Base-by-base conservation (phyloP, 2,113 vertebrate genomes). In the Hipposideros armiger region DNA sequence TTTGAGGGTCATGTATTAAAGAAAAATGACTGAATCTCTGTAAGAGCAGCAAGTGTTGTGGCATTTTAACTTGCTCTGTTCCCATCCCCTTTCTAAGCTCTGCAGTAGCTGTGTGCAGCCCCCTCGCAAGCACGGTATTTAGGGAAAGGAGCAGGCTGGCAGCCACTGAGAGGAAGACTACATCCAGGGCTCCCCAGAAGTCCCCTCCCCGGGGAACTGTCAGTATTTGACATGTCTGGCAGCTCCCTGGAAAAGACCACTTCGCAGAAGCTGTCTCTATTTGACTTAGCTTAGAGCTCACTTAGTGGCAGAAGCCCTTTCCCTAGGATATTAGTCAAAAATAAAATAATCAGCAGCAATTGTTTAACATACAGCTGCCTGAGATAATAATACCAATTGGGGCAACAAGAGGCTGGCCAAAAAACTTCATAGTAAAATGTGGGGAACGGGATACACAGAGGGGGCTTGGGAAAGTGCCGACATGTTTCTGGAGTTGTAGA, bases 301-400 rank as follows among this genome's bases (percentile, higher is more conserved):
- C 32, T 87, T 40, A 45, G 17, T 45, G 52, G 60, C 80, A 74
- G 87, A 96, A 85, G 20, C 9, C 22, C 17, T 70, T 45, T 40
- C 4, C 13, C 42, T 66, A 7, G 32, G 45, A 86, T 76, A 26
- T 76, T 93, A 87, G 47, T 93, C 7, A 70, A 78, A 91, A 56
- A 84, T n/a, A 76, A 50, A 73, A 88, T 28, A 74, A 36, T 73
- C 66, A 85, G 40, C 32, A 54, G 9, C n/a, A 76, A 40, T 52
- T 81, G 22, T 93, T 95, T 93, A 91, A 83, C 2, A 14, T 15
- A 13, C 22, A 91, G 80, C 72, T 91, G 4, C n/a, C 67, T 81
- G 66, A 80, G 40, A 36, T 42, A 91, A 32, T 89, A 80, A 22
- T 58, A 69, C 10, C 45, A 67, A 4, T 16, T 76, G 22, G 24